phyloP scores from a whole-genome alignment of 1,140 invertebrate genomes.

The Acromyrmex heyeri region DNA sequence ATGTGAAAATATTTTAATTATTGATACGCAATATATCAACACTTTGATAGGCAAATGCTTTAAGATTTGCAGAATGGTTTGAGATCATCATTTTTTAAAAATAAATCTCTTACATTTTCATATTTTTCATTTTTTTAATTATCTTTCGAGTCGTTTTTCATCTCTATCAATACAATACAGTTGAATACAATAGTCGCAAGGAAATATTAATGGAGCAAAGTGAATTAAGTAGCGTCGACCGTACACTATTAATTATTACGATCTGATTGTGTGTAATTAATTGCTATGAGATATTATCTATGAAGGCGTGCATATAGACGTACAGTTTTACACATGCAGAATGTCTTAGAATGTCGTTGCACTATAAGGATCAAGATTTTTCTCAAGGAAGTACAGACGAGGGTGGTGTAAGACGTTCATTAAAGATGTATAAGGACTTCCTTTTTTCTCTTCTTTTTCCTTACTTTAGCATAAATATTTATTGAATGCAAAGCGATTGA shows the following conservation, averaged over 20 bases:
- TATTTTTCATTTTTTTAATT: not conserved
- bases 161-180: not conserved
- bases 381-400: not conserved
- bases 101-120: not conserved
- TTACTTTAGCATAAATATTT: not conserved
- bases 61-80: not conserved
- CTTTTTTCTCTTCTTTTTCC: not conserved
- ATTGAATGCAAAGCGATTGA: not conserved
- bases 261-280: constrained; percentile 71
- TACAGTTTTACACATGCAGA: not conserved
- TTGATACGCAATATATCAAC: not conserved
- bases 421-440: not conserved
- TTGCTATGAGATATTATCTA: constrained; percentile 53
- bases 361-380: not conserved
- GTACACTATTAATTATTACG: constrained; percentile 59
- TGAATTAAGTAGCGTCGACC: constrained; percentile 64
- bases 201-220: constrained; percentile 68
- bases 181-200: not conserved
- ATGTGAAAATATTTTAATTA: not conserved
- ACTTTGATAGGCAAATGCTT: not conserved
- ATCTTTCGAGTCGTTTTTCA: not conserved
- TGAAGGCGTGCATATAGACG: not conserved
- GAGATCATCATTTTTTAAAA: not conserved
- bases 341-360: not conserved
- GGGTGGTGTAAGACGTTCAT: not conserved